A percentile compares a stretch with the other conserved stretches of the same genome.
Conservation (phyloP, 2,113 vertebrate species). For the Clarias macrocephalus region DNA sequence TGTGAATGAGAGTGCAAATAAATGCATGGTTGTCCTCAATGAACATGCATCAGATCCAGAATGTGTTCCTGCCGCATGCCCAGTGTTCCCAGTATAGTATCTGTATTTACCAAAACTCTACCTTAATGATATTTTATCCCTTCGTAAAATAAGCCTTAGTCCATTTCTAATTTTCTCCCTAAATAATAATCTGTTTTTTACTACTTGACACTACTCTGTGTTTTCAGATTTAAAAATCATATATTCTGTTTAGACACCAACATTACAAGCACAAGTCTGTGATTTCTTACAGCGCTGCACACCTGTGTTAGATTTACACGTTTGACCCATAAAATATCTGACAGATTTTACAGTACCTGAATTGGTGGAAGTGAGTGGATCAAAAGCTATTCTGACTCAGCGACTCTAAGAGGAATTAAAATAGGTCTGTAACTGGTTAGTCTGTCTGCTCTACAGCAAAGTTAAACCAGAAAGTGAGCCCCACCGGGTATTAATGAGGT, state of each 20-base stretch:
- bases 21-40: background rate
- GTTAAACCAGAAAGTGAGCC: conserved; percentile 15
- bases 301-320: background rate
- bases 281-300: background rate
- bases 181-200: background rate
- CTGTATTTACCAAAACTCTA: background rate
- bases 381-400: conserved; percentile 31
- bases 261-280: background rate
- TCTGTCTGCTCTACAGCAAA: conserved; percentile 35
- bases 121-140: background rate
- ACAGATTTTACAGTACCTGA: conserved; percentile 10
- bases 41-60: background rate
- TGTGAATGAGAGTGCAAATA: background rate
- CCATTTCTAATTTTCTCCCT: background rate
- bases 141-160: background rate
- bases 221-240: background rate
- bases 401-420: conserved; percentile 25
- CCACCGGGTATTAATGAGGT: conserved; percentile 23
- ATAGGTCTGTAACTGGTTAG: conserved; percentile 22
- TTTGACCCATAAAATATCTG: conserved; percentile 7
- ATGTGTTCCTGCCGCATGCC: background rate
- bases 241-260: background rate
- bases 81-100: background rate
- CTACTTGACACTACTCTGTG: background rate
- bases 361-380: background rate